These are phyloP conservation scores for Deroptyus accipitrinus DNA, from an alignment of 2,113 vertebrate species.

Conservation along the genomic window DNA sequence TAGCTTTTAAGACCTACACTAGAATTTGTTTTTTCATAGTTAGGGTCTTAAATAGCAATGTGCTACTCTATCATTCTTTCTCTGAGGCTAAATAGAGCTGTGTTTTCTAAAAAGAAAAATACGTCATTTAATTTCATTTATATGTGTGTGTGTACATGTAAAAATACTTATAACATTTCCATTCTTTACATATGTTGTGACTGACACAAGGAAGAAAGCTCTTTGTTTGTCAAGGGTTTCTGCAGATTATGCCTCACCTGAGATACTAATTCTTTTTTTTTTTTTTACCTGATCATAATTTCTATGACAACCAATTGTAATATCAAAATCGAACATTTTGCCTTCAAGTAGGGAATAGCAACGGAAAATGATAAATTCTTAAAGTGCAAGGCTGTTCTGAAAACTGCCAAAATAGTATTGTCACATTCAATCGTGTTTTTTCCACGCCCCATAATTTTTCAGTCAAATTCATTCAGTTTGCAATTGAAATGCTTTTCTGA, in stretches of 20 bases:
- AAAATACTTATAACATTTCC: neutral
- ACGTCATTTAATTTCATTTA: neutral
- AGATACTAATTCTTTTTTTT: slow-evolving; percentile 8
- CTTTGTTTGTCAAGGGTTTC: neutral
- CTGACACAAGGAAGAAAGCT: neutral
- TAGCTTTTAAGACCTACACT: neutral
- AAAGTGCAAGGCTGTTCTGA: neutral
- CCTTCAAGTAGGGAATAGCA: slow-evolving; percentile 24
- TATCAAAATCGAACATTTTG: slow-evolving; percentile 25
- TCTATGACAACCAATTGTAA: slow-evolving; percentile 36
- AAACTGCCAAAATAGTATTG: neutral
- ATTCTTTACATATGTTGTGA: neutral
- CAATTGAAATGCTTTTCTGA: slow-evolving; percentile 13
- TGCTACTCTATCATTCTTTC: neutral
- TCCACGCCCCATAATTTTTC: neutral
- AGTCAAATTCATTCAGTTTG: slow-evolving; percentile 13
- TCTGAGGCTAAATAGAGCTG: neutral
- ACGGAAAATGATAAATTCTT: neutral
- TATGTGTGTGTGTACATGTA: neutral
- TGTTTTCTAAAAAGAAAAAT: neutral
- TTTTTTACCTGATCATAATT: slow-evolving; percentile 1
- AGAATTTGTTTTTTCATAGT: accelerated
- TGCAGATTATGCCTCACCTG: neutral
- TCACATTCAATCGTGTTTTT: neutral
- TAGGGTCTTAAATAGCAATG: neutral